Base-by-base conservation (phyloP, 2,888 invertebrate genomes). In the Cistogaster globosa region DNA sequence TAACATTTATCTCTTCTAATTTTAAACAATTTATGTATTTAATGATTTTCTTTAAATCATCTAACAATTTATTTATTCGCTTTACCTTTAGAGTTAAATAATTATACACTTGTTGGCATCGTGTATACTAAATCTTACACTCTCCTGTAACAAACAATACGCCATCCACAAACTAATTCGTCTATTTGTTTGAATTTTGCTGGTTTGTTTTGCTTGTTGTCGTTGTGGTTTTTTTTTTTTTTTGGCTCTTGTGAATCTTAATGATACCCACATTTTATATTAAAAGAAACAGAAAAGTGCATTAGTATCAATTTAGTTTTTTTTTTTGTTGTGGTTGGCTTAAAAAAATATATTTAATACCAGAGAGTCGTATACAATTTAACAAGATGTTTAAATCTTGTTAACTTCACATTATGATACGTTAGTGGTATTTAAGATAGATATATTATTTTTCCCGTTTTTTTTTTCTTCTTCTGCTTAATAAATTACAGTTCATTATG, bases 401-500 rank as follows among this genome's bases (percentile, higher is more conserved):
- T 85, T 85, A 82, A 85, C 82, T 85, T 85, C 71, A 85, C 78
- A 85, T 85, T 85, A 85, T 82, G 75, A 85, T 71, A 82, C 82
- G 78, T 85, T 81, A 75, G 74, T 82, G 55, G 55, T 68, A 80
- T 57, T 80, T 84, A 48, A 71, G 69, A 65, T 53, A 55, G 63
- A 63, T 74, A 67, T 76, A 42, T 68, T 74, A 62, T 71, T 32
- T 68, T 72, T 79, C 45, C 65, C 18, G 42, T 20, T 51, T 42
- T 67, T 16, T 68, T 75, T 58, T 58, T 76, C 57, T 69, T 32
- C 69, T 58, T 76, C 62, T 71, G 74, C 82, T 82, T 85, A 82
- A 85, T 79, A 85, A 85, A 85, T 85, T 82, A 85, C 82, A 75
- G 75, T 85, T 85, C 85, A 85, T 85, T 85, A 85, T 68, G 82